Evolutionary conservation across 2,797 vertebrate species (phyloP), one percentile per base, ranked within the genome.

Genomic region (Hippoglossus hippoglossus): DNA sequence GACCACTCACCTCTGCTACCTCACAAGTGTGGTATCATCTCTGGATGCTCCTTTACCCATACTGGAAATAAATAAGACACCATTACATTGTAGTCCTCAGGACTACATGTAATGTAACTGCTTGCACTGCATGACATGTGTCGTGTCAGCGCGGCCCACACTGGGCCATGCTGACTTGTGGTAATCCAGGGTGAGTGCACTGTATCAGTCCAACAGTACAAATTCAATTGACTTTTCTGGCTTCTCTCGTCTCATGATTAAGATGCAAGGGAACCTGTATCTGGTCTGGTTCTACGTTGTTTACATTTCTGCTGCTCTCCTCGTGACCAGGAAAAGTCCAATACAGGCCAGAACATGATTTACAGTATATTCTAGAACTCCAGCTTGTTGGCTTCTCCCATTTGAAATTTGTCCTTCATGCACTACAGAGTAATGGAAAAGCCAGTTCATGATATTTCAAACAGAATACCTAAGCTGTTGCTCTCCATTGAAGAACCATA

Each of bases 261-360:
- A 18, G 34, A 63, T 58, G 63, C 52, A 46, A 18, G 18, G 28
- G 39, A 39, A 22, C 24, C 18, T 56, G 46, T 41, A 36, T n/a
- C 4, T 21, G 25, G 0, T 51, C 31, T 56, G 19, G 59, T 15
- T 50, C 41, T 55, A 0, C 21, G 7, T 13, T 51, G 63, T 80
- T 75, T 75, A 75, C 73, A 67, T 41, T 36, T 53, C 11, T 54
- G 18, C 9, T 55, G n/a, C 11, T 56, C 31, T 46, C 21, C 16
- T 58, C 3, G 2, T 46, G 6, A 31, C 44, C 15, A 24, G 4
- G 10, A 55, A 16, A 41, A 6, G n/a, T 65, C 15, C 18, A 16
- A 25, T 4, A 9, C 25, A 59, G 26, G 36, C 52, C 39, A 70
- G 36, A 52, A 41, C 24, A 22, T 6, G 25, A 46, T 51, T 50